These are phyloP conservation scores for Phymastichus coffea DNA, from an alignment of 1,140 invertebrate species.

Conservation along the genomic window DNA sequence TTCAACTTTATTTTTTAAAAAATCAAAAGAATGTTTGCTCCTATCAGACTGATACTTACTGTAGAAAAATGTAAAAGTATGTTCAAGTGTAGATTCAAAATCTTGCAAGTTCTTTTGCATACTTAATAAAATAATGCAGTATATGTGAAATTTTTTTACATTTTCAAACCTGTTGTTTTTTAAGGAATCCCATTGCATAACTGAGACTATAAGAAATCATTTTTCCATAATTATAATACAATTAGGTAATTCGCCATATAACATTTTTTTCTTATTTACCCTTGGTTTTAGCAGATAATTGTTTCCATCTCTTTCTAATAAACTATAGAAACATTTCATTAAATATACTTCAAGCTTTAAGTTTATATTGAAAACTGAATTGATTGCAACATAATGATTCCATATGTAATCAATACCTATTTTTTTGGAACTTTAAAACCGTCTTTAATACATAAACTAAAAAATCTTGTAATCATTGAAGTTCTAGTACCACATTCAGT, in stretches of 20 bases:
- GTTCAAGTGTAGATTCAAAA: no score
- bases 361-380: background rate
- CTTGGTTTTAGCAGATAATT: no score
- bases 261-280: no score
- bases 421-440: background rate
- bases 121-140: background rate
- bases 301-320: background rate
- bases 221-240: background rate
- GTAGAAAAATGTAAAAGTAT: background rate
- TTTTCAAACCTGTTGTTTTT: background rate
- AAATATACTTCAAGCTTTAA: background rate
- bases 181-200: background rate
- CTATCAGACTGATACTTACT: background rate
- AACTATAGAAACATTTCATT: background rate
- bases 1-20: background rate
- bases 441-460: background rate
- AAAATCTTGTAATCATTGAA: background rate
- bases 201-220: background rate
- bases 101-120: background rate
- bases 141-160: background rate
- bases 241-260: background rate
- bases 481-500: background rate
- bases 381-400: background rate
- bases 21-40: background rate
- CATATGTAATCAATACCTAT: background rate